phyloP scores from a whole-genome alignment of 2,797 vertebrate genomes.

The Aeoliscus strigatus region DNA sequence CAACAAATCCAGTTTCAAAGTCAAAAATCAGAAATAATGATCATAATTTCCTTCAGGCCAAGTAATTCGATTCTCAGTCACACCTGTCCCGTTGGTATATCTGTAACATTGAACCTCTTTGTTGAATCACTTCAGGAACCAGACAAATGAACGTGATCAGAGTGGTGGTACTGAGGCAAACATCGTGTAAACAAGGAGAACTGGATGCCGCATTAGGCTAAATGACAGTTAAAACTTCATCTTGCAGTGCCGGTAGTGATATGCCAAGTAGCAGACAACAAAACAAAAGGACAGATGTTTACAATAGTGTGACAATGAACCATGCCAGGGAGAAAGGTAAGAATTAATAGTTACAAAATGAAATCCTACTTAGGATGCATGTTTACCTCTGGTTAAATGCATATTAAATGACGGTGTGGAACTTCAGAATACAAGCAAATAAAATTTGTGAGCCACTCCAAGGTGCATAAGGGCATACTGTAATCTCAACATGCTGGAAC shows the following conservation, averaged over 20 bases:
- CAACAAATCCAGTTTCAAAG: no score
- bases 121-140: conserved; percentile 55
- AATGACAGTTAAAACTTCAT: conserved; percentile 63
- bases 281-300: conserved; percentile 66
- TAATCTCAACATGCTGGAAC: conserved; percentile 73
- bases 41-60: no score
- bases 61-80: conserved; percentile 4
- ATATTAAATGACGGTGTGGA: conserved; percentile 70
- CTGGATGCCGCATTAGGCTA: conserved; percentile 63
- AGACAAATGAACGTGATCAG: conserved; percentile 34
- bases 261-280: conserved; percentile 52
- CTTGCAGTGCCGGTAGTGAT: conserved; percentile 45
- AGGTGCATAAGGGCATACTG: conserved; percentile 57
- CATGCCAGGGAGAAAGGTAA: conserved; percentile 67
- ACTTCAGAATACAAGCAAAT: conserved; percentile 72
- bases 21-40: no score
- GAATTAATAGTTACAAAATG: conserved; percentile 80
- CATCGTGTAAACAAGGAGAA: conserved; percentile 64
- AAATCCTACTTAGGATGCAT: conserved; percentile 67
- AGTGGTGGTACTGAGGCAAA: conserved; percentile 46
- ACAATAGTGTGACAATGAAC: conserved; percentile 58
- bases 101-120: conserved; percentile 33
- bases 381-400: conserved; percentile 81
- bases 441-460: conserved; percentile 49
- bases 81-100: conserved; percentile 27